These are phyloP conservation scores for Pemphredon lugubris DNA, from an alignment of 2,888 invertebrate species.

Conservation along the genomic window DNA sequence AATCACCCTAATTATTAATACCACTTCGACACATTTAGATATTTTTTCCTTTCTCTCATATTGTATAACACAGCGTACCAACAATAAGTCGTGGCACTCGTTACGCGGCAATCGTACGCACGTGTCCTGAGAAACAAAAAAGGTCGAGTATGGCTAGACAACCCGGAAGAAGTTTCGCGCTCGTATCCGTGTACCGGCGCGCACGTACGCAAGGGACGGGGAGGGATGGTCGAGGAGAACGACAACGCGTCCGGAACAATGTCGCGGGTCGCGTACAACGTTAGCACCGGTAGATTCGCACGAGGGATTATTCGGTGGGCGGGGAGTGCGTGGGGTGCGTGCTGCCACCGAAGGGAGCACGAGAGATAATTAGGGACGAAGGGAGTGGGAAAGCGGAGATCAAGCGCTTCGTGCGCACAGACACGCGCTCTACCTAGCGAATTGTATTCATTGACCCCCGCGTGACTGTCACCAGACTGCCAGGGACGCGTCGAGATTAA, in stretches of 20 bases:
- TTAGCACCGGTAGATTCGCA: slow-evolving; percentile 47
- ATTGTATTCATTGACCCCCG: slow-evolving; percentile 46
- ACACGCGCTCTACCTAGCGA: slow-evolving; percentile 50
- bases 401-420: slow-evolving; percentile 33
- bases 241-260: slow-evolving; percentile 64
- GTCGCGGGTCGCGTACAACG: slow-evolving; percentile 58
- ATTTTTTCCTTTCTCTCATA: too few relatives aligned
- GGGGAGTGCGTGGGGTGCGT: slow-evolving; percentile 35
- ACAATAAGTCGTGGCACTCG: too few relatives aligned
- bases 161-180: too few relatives aligned
- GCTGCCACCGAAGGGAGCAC: slow-evolving; percentile 42
- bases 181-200: too few relatives aligned
- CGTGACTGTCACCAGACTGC: slow-evolving; percentile 36
- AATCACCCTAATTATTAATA: too few relatives aligned
- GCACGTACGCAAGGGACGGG: background rate
- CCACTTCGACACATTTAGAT: too few relatives aligned
- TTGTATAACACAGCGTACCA: too few relatives aligned
- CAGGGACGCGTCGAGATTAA: slow-evolving; percentile 54
- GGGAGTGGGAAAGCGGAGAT: slow-evolving; percentile 16
- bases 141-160: too few relatives aligned
- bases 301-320: slow-evolving; percentile 53
- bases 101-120: too few relatives aligned
- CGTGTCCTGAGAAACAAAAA: too few relatives aligned
- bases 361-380: slow-evolving; percentile 49
- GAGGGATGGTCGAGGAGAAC: slow-evolving; percentile 30